Base-by-base conservation (phyloP, 1,140 invertebrate species). In the Aphidius gifuensis region DNA sequence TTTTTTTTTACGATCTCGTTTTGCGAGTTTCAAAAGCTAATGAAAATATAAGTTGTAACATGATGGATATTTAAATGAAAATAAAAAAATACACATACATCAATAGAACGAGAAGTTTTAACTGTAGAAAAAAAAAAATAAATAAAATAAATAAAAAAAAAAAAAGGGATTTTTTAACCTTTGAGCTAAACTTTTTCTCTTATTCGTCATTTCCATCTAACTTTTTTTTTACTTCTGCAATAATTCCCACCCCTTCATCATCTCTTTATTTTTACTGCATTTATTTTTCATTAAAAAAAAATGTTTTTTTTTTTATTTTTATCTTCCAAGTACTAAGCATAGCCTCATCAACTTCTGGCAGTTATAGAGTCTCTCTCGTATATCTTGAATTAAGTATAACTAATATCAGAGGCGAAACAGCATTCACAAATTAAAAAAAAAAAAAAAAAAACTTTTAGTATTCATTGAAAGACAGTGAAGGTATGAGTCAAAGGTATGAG, bases 351-450 rank as follows among this genome's bases (percentile, higher is more conserved):
- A 68, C 67, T 71, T 50, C 23, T 32, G 23, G 23, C 23, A 32
- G 23, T 32, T 32, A 46, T 45, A 38, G 42, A 62, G 62, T 67
- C 64, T 71, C 66, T 32, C 23, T 32, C 23, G 23, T 32, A 73
- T 72, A 71, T 76, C 71, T 72, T 77, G 74, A 77, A 78, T 78
- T 77, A 78, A 78, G 74, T 77, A 78, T 78, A 79, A 78, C 75
- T 78, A 73, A 78, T 79, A 79, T 77, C 66, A 69, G 69, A 68
- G 69, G 69, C 70, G 69, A 68, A 69, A 64, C 46, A 63, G 71
- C 68, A 74, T 76, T 76, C 75, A 75, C 63, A 70, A 32, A 32
- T 32, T 2, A 23, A 23, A 23, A 23, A 2, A 23, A 23, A 32
- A 32, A 32, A 32, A 32, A 32, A 32, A 32, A 32, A 32, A 77